Conservation (phyloP, 1,140 invertebrate genomes). For the Antheraea mylitta region DNA sequence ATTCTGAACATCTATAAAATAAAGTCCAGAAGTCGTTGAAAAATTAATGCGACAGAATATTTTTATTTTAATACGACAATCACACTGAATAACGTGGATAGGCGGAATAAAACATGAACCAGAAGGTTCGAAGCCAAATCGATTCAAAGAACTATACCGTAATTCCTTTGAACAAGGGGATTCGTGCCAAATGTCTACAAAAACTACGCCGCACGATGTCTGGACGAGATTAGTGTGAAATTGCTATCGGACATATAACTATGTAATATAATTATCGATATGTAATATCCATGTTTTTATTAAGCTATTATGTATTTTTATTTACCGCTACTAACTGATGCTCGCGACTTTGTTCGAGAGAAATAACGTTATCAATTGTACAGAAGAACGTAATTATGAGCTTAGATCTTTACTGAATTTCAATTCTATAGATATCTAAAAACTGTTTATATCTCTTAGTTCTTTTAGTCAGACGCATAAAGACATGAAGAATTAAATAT, state of each 20-base stretch:
- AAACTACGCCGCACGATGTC: not conserved
- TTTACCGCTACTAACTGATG: too few relatives aligned
- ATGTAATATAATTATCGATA: not conserved
- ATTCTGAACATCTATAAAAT: too few relatives aligned
- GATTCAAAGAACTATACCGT: conserved; percentile 2
- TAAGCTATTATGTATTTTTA: not conserved
- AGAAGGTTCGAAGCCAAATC: conserved; percentile 1
- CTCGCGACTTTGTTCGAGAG: too few relatives aligned
- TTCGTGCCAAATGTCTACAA: conserved; percentile 3
- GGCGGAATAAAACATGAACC: not conserved
- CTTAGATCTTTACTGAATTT: too few relatives aligned
- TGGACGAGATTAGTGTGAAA: conserved; percentile 2
- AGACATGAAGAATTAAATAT: too few relatives aligned
- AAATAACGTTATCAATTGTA: too few relatives aligned
- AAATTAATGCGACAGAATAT: not conserved
- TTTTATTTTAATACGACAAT: not conserved
- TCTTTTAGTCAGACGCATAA: too few relatives aligned
- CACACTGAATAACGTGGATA: not conserved
- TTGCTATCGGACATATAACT: not conserved
- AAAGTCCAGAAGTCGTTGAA: too few relatives aligned
- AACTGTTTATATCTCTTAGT: too few relatives aligned
- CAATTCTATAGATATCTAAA: too few relatives aligned
- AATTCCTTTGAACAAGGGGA: not conserved
- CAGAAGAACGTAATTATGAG: too few relatives aligned
- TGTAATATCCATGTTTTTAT: not conserved